Base-by-base conservation (phyloP, 2,113 vertebrate genomes). In the Falco punctatus region DNA sequence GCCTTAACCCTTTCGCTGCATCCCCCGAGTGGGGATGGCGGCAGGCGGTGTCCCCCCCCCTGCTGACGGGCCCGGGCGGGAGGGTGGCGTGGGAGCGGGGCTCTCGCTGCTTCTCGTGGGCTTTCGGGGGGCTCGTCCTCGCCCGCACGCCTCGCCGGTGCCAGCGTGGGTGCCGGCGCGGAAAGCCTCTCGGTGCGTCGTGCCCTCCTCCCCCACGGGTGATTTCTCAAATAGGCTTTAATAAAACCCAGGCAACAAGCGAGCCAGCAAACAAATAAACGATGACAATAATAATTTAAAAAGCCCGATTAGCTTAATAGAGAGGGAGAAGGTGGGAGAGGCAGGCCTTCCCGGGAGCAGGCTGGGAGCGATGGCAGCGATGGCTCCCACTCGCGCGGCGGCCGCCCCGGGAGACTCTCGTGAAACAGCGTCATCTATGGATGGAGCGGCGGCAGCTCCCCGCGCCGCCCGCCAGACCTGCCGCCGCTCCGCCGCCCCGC, bases 351-450 rank as follows among this genome's bases (percentile, higher is more conserved):
- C 52, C 40, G 8, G 20, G 51, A 32, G 46, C 40, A 14, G 38
- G 74, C 35, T 22, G 92, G 71, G 69, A 91, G 61, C 30, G 80
- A 86, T 28, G 79, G 32, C 70, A 89, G 61, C 55, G 40, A 24
- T 62, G 35, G 54, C 55, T 92, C 72, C 89, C 87, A 40, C 72
- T 62, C 66, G 55, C 40, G 62, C 35, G 57, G 77, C 71, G 30
- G 6, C 86, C 35, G 22, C 69, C 61, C 15, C 88, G 69, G 66
- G 92, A 51, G 81, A 75, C 84, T 51, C 44, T 87, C 97, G 95
- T 91, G 94, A 97, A 97, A 98, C 95, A 98, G 97, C 96, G 94
- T 96, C 97, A 97, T 98, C 98, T 98, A 95, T 95, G 94, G 97
- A 97, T 78, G 90, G 95, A 95, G 84, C 32, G 44, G 81, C 57